Base-by-base conservation (phyloP, 37 sponge, comb jelly and placozoan species). In the Cliona cf. orientalis region DNA sequence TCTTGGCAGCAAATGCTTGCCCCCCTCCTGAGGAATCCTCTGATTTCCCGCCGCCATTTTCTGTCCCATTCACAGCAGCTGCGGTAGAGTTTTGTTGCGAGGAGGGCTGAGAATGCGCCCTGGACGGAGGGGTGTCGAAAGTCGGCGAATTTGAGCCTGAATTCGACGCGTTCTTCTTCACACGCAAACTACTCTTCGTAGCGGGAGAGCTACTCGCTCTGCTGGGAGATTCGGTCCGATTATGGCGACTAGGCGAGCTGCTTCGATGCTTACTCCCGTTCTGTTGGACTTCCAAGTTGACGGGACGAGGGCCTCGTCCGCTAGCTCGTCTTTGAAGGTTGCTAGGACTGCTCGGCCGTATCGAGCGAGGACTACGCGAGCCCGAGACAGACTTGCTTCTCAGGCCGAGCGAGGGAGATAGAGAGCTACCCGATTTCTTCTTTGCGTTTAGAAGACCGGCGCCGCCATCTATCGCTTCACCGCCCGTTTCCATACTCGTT, bases 261-360 rank as follows among this genome's bases (percentile, higher is more conserved):
- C 43, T 22, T 12, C 79, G 46, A 38, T 79, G 44, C 2, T 31
- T 17, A 31, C 25, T 3, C 14, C 56, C 73, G 31, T 28, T 42
- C 34, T 75, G 53, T 34, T 49, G 68, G 1, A 79, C 69, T 2
- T 67, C 80, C 53, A 79, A 67, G 35, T 46, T 79, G 39, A 22
- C 33, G 1, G 60, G 38, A 5, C 26, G 58, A 5, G 60, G 19
- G 5, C 34, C 26, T 9, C 73, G 42, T 0, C 83, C 74, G 43
- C 83, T 82, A 1, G 66, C 2, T 21, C 46, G 62, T 45, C 74
- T 61, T 37, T 73, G 73, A 1, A 73, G 38, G 11, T 25, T 5
- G 1, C 33, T 23, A 0, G 74, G 66, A 28, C 66, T 81, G 11
- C 38, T 38, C 0, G 74, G 53, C 2, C 66, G 38, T 14, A 55